phyloP scores from a whole-genome alignment of 2,797 vertebrate species.

The Coregonus sp. region DNA sequence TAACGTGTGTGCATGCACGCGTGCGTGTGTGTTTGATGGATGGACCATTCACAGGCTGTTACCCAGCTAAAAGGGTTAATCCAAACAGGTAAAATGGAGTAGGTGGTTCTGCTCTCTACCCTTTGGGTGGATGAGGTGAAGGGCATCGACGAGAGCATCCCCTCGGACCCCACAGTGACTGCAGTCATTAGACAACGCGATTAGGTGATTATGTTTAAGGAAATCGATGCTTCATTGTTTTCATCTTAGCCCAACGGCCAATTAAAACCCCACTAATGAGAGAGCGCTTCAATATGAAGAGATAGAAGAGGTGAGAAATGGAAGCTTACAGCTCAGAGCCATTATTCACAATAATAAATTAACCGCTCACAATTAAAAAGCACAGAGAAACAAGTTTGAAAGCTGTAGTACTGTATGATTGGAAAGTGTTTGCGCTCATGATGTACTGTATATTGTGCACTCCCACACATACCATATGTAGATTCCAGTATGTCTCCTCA shows the following conservation, averaged over 20 bases:
- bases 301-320: slow-evolving; percentile 16
- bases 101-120: slow-evolving; percentile 61
- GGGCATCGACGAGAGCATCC: slow-evolving; percentile 67
- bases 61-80: slow-evolving; percentile 66
- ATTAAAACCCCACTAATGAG: slow-evolving; percentile 75
- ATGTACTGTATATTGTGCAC: background rate
- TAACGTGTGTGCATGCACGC: background rate
- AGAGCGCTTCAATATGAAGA: slow-evolving; percentile 44
- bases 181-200: slow-evolving; percentile 71
- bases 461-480: slow-evolving; percentile 4
- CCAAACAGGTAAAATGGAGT: slow-evolving; percentile 68
- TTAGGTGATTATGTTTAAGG: slow-evolving; percentile 75
- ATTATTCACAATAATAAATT: background rate
- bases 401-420: background rate
- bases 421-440: background rate
- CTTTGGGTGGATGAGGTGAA: slow-evolving; percentile 71
- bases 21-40: slow-evolving; percentile 60
- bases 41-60: slow-evolving; percentile 63
- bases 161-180: slow-evolving; percentile 46
- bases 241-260: slow-evolving; percentile 71
- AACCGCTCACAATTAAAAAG: background rate
- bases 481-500: slow-evolving; percentile 9
- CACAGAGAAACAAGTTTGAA: background rate
- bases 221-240: slow-evolving; percentile 78
- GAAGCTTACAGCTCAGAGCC: background rate